Evolutionary conservation across 2,888 invertebrate species (phyloP).

Genomic region (Unio delphinus): DNA sequence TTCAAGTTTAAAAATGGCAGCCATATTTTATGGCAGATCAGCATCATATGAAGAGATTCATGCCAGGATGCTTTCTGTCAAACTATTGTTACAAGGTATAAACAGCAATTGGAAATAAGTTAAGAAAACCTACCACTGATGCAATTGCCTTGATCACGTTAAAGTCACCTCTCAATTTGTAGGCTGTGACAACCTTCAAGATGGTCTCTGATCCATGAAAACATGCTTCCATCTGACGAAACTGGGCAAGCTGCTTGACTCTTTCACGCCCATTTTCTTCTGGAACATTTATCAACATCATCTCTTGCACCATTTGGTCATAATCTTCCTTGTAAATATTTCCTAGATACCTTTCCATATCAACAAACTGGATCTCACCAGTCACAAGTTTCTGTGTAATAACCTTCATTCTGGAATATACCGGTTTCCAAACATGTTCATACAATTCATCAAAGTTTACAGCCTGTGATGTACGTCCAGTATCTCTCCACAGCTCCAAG

Average conservation of each 20-base stretch:
- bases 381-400: neutral
- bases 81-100: too few species aligned
- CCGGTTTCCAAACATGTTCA: too few species aligned
- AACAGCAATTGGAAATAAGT: too few species aligned
- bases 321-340: conserved; percentile 4
- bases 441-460: too few species aligned
- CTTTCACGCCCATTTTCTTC: neutral
- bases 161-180: conserved; percentile 3
- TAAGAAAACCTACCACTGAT: too few species aligned
- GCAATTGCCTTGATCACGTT: neutral
- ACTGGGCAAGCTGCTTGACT: neutral
- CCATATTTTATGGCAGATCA: too few species aligned
- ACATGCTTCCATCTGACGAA: neutral
- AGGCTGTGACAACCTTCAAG: neutral
- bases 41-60: too few species aligned
- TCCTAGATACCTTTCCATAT: conserved; percentile 8
- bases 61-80: too few species aligned
- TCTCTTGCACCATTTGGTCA: conserved; percentile 1
- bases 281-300: neutral
- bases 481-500: too few species aligned
- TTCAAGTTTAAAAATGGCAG: too few species aligned
- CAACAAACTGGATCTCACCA: conserved; percentile 6
- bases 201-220: neutral
- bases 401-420: conserved; percentile 3
- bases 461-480: too few species aligned